Evolutionary conservation across 2,888 invertebrate species (phyloP).

Genomic region (Trileptium ribeirensis): DNA sequence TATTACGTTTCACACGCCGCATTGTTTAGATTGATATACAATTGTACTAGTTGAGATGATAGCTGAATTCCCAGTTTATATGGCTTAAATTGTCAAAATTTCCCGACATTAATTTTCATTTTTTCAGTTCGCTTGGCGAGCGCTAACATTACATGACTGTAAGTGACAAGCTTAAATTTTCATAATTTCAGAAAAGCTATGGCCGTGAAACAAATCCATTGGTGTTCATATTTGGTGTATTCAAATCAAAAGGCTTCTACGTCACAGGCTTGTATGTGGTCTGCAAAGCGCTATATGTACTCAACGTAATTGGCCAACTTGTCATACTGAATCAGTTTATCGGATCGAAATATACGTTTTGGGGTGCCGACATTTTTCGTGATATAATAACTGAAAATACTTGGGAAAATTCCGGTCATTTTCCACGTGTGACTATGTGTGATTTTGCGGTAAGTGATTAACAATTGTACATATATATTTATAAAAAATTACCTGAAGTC

Average conservation of each 20-base stretch:
- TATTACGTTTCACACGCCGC: no score
- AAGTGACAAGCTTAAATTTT: no score
- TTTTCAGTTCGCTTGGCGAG: no score
- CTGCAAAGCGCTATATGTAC: slow-evolving; percentile 8
- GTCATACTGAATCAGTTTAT: not conserved
- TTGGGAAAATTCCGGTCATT: slow-evolving; percentile 18
- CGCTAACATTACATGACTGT: no score
- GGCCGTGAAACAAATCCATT: not conserved
- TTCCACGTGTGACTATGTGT: slow-evolving; percentile 25
- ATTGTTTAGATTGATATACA: no score
- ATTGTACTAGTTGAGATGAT: no score
- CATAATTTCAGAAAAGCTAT: not conserved
- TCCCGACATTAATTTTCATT: no score
- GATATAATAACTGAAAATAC: not conserved
- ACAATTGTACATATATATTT: no score
- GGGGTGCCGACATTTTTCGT: slow-evolving; percentile 13
- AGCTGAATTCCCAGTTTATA: no score
- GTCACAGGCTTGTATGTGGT: not conserved
- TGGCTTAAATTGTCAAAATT: no score
- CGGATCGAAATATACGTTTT: slow-evolving; percentile 17
- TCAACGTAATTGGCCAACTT: slow-evolving; percentile 7
- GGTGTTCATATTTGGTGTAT: not conserved
- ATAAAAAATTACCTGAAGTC: no score
- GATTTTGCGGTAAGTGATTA: slow-evolving; percentile 45
- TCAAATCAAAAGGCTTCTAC: not conserved